phyloP scores from a whole-genome alignment of 2,888 invertebrate genomes.

The Therioaphis trifolii region DNA sequence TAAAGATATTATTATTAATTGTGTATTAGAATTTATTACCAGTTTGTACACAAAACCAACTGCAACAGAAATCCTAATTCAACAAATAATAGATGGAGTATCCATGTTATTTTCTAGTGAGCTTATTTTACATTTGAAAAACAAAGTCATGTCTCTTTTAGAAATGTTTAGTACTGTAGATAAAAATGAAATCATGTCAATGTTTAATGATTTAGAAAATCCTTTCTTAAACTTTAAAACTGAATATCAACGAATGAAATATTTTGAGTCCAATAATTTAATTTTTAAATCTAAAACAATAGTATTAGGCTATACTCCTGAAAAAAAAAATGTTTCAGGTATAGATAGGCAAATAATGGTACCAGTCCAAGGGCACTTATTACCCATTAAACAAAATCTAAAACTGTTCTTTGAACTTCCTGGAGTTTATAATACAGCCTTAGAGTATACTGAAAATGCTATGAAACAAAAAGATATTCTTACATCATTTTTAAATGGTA shows the following conservation, averaged over 20 bases:
- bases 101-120: not conserved
- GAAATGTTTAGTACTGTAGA: not conserved
- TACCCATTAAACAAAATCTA: not conserved
- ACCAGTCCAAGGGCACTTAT: not conserved
- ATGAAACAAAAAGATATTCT: not conserved
- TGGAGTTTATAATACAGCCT: not conserved
- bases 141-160: not conserved
- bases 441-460: not conserved
- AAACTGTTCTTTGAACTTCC: not conserved
- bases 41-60: not conserved
- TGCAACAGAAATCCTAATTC: not conserved
- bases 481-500: slow-evolving; percentile 6
- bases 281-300: not conserved
- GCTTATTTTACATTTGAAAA: not conserved
- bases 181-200: not conserved
- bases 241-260: not conserved
- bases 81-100: not conserved
- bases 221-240: not conserved
- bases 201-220: not conserved
- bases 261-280: not conserved
- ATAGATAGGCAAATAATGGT: not conserved
- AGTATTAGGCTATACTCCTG: not conserved
- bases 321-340: not conserved
- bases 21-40: not conserved
- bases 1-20: not conserved